phyloP scores from a whole-genome alignment of 2,113 vertebrate genomes.

The Peromyscus maniculatus region DNA sequence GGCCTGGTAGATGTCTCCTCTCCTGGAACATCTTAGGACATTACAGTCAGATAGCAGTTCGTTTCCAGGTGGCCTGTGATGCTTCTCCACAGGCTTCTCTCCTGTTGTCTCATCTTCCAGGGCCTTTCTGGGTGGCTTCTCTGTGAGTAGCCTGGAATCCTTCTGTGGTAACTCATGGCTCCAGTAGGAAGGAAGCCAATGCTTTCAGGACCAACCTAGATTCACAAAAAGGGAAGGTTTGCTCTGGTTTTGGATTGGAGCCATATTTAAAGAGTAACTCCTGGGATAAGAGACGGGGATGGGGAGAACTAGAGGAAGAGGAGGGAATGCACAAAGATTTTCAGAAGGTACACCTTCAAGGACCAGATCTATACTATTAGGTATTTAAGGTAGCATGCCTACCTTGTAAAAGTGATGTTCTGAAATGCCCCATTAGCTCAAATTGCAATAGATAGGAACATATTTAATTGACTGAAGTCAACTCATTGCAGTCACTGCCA shows the following conservation, averaged over 20 bases:
- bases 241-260: neutral
- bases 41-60: neutral
- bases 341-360: neutral
- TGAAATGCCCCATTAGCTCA: neutral
- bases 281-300: too few species aligned
- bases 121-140: neutral
- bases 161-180: neutral
- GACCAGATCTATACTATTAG: neutral
- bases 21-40: neutral
- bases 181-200: constrained; percentile 18
- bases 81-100: neutral
- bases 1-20: neutral
- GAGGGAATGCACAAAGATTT: neutral
- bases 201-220: neutral
- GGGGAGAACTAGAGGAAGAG: too few species aligned
- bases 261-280: constrained; percentile 5
- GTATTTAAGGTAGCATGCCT: neutral
- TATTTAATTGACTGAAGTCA: neutral
- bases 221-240: neutral
- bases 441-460: neutral
- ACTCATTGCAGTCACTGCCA: neutral
- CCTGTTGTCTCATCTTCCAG: neutral
- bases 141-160: neutral
- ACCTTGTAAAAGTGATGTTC: neutral
- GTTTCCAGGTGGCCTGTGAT: neutral